phyloP scores from a whole-genome alignment of 2,888 invertebrate genomes.

The Drosophila meridiana region DNA sequence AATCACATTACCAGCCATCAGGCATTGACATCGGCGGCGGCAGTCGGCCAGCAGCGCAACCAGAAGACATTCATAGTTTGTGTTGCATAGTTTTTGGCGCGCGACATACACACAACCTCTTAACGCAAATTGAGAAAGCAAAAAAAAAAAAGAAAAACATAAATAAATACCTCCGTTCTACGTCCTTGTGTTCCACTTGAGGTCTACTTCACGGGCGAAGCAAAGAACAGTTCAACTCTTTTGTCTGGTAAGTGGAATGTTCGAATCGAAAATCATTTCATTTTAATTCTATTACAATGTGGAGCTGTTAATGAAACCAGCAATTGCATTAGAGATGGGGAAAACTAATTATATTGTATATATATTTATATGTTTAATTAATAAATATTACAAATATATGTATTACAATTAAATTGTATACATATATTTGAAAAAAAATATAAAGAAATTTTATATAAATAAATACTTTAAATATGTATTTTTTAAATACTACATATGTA shows the following conservation, averaged over 20 bases:
- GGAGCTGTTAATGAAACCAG: background rate
- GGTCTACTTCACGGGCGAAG: constrained; percentile 42
- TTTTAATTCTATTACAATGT: background rate
- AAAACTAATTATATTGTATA: too few relatives aligned
- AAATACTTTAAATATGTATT: too few relatives aligned
- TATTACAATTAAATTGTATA: background rate
- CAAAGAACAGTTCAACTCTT: constrained; percentile 51
- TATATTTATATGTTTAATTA: background rate
- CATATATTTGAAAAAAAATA: background rate
- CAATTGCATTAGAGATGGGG: background rate
- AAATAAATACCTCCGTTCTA: background rate
- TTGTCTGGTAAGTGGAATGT: constrained; percentile 64
- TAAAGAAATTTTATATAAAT: too few relatives aligned
- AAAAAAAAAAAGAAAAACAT: background rate
- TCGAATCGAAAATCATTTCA: background rate
- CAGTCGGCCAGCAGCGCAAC: constrained; percentile 50
- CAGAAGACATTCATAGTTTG: constrained; percentile 58
- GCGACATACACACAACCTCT: constrained; percentile 42
- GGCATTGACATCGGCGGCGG: constrained; percentile 56
- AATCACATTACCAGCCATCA: constrained; percentile 76
- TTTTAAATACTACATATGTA: too few relatives aligned
- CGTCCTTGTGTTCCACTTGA: constrained; percentile 6
- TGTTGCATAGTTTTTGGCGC: constrained; percentile 78
- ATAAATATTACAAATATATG: too few relatives aligned
- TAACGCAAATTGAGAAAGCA: constrained; percentile 44